Base-by-base conservation (phyloP, 2,888 invertebrate genomes). In the Eupithecia vulgata region DNA sequence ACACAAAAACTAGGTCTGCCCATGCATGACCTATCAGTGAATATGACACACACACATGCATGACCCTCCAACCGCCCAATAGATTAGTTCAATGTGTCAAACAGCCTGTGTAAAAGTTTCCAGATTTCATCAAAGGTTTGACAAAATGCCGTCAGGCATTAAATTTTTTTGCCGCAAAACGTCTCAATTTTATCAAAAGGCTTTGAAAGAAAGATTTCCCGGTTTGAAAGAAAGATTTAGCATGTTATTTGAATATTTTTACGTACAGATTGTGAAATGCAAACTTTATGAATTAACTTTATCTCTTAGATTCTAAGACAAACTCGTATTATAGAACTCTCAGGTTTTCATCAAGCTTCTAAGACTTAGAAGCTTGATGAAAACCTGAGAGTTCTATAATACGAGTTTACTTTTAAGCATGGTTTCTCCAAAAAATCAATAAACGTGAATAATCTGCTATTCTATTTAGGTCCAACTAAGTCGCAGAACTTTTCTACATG, bases 181-280 rank as follows among this genome's bases (percentile, higher is more conserved):
- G 45, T 52, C 48, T 45, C 48, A 3, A 25, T 57, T 25, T 25
- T 57, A 13, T 57, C 12, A 45, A 45, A 45, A 57, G 57, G 13
- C 57, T 57, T 57, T 57, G 25, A 57, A 57, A 57, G 21, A 52
- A 52, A 25, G 21, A 52, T 52, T 52, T 52, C 52, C 21, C 52
- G 52, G 4, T 52, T 21, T 52, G 52, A 21, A 25, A 52, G 21
- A 57, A 57, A 25, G 57, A 57, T 25, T 57, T 57, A 57, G 57
- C 57, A 57, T 25, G 21, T 57, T 25, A 57, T 25, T 57, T 13
- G 57, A 57, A 25, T 57, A 13, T 57, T 5, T 13, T 25, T 57
- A 21, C 52, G 8, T 21, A 52, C 21, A 52, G 52, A 52, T 21
- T 25, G 12, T 25, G 21, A 57, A 57, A 57, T 57, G 21, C 21